These are phyloP conservation scores for Echinops telfairi DNA, from an alignment of 2,113 vertebrate species.

Conservation along the genomic window DNA sequence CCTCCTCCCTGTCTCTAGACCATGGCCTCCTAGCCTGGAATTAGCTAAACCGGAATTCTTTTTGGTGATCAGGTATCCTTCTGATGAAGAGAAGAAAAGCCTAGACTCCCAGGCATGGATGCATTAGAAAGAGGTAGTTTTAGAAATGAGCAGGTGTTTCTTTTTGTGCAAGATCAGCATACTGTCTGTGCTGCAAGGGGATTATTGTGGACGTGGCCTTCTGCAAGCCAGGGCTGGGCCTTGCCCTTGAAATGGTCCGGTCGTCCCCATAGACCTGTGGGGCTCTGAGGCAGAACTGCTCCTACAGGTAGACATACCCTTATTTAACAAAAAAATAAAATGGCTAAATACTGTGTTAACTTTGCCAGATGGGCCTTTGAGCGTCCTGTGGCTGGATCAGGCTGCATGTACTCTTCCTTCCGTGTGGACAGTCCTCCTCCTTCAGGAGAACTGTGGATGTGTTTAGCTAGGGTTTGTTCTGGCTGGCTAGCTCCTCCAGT, in stretches of 20 bases:
- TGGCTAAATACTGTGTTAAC: rapidly evolving
- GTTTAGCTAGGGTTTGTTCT: rapidly evolving
- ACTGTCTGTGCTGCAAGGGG: not conserved
- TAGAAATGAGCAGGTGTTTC: not conserved
- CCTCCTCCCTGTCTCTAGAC: not conserved
- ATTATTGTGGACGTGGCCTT: not conserved
- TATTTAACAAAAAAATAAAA: not conserved
- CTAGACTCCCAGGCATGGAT: conserved; percentile 3
- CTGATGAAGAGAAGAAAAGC: conserved; percentile 44
- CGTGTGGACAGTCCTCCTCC: rapidly evolving
- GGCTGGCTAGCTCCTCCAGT: too few relatives aligned
- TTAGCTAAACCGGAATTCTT: conserved; percentile 30
- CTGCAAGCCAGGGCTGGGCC: not conserved
- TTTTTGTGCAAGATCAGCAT: not conserved
- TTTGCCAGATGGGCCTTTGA: not conserved
- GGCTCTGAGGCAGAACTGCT: not conserved
- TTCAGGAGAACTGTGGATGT: rapidly evolving
- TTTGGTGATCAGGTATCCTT: conserved; percentile 32
- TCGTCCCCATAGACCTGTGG: not conserved
- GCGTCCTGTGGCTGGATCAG: rapidly evolving
- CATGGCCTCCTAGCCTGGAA: not conserved
- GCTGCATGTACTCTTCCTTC: too few relatives aligned
- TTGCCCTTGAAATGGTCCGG: not conserved
- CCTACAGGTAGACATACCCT: not conserved
- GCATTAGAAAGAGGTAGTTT: conserved; percentile 25